A percentile compares a stretch with the other conserved stretches of the same genome.
Evolutionary conservation across 2,113 vertebrate species (phyloP).

Genomic region (Psammodynastes pulverulentus): DNA sequence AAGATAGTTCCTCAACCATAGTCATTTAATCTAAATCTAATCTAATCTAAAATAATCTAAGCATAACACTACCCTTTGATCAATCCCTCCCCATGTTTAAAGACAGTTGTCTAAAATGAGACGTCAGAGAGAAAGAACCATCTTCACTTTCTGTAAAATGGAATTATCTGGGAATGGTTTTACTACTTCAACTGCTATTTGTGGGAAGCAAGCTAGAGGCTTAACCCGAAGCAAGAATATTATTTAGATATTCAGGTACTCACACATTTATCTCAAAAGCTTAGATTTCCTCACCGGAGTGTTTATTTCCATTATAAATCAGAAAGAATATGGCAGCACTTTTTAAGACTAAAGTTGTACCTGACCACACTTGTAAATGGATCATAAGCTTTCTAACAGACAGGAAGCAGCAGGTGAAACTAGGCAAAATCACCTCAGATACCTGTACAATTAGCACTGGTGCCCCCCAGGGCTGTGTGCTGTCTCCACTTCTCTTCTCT

Average conservation of each 20-base stretch:
- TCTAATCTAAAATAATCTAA: background rate
- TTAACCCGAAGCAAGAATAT: background rate
- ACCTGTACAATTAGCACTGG: no score
- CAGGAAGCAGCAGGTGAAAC: no score
- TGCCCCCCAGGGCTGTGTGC: no score
- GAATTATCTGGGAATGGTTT: background rate
- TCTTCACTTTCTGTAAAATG: background rate
- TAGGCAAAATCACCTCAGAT: no score
- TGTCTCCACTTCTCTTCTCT: no score
- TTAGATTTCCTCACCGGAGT: background rate
- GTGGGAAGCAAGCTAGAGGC: background rate
- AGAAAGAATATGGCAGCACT: background rate
- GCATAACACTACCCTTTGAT: background rate
- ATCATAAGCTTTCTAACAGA: no score
- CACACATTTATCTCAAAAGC: background rate
- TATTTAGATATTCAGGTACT: background rate
- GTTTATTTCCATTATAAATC: background rate
- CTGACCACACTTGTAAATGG: no score
- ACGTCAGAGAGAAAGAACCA: background rate
- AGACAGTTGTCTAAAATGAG: background rate
- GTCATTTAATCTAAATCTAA: background rate
- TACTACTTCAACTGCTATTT: background rate
- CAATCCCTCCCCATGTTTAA: background rate
- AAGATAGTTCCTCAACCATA: background rate
- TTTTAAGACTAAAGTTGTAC: background rate